Base-by-base conservation (phyloP, 2,797 vertebrate species). In the Lutjanus argentimaculatus region DNA sequence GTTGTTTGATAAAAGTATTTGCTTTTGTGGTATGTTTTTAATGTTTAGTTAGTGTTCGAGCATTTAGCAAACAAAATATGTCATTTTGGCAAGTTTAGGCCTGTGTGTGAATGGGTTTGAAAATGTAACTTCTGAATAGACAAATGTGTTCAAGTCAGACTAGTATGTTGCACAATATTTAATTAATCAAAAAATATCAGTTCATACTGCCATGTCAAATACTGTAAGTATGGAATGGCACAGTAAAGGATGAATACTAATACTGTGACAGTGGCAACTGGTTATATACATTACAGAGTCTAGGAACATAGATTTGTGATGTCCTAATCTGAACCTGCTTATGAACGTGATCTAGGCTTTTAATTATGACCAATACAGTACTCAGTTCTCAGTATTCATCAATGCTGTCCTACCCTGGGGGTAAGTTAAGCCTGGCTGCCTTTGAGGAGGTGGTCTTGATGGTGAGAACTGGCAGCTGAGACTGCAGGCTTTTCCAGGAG, bases 401-500 rank as follows among this genome's bases (percentile, higher is more conserved):
- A 69, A 19, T 40, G 42, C 7, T 67, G 63, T 83, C 96, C 45
- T 95, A 99, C 97, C 97, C 97, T 49, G 89, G 16, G 68, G 97
- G 96, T 82, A 98, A 92, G 63, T 85, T 90, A 74, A 98, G 88
- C 75, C 96, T 6, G 63, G 94, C 68, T 63, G 97, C 95, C 91
- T 96, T 97, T 42, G 95, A 94, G 46, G 93, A 94, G 1, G 92
- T 94, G 2, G 97, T 97, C 57, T 92, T 93, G 70, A 98, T 93
- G 80, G 88, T 95, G 80, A 97, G 78, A 70, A 97, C 17, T 40
- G 94, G 90, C 51, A 94, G 82, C 36, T 94, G 93, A 61, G 90
- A 89, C 77, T 73, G 81, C 71, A 95, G 16, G 74, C 88, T 92
- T 86, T 94, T 97, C 97, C 97, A 98, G 49, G 92, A 96, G 88